A percentile compares a stretch with the other conserved stretches of the same genome.
Conservation (phyloP, 2,888 invertebrate genomes). For the Aporophyla nigra region DNA sequence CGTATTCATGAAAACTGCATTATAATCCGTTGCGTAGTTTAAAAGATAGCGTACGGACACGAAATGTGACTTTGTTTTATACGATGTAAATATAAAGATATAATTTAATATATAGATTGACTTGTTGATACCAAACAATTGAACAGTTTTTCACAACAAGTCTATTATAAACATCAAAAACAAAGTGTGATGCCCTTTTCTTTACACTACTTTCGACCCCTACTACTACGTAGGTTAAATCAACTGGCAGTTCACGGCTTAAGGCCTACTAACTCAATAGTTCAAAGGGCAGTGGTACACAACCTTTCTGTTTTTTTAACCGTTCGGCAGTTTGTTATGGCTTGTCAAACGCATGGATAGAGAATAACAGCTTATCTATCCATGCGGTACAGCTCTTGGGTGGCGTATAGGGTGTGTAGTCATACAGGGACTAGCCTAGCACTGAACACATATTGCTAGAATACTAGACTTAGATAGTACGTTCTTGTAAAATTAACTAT, state of each 20-base stretch:
- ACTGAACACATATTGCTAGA: neutral
- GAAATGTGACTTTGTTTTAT: too few relatives aligned
- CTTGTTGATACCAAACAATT: neutral
- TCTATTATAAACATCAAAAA: constrained; percentile 3
- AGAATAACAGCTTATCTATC: too few relatives aligned
- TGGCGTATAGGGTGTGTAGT: neutral
- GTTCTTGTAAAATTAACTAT: neutral
- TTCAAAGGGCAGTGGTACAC: constrained; percentile 29
- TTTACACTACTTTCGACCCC: constrained; percentile 4
- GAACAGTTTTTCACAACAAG: neutral
- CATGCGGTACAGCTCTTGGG: neutral
- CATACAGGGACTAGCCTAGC: neutral
- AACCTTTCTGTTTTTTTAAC: constrained; percentile 18
- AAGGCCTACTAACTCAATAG: constrained; percentile 10
- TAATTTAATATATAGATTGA: neutral
- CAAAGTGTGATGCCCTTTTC: neutral
- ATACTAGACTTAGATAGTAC: neutral
- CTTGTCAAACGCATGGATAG: constrained; percentile 7
- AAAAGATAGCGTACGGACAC: too few relatives aligned
- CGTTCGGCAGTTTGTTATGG: constrained; percentile 16
- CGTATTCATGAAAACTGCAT: too few relatives aligned
- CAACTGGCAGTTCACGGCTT: constrained; percentile 11
- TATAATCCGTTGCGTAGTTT: too few relatives aligned
- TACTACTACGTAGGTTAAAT: constrained; percentile 16
- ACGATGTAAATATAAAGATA: too few relatives aligned